Evolutionary conservation across 2,888 invertebrate species (phyloP), one percentile per base, ranked within the genome.

Genomic region (Lithophane socia): DNA sequence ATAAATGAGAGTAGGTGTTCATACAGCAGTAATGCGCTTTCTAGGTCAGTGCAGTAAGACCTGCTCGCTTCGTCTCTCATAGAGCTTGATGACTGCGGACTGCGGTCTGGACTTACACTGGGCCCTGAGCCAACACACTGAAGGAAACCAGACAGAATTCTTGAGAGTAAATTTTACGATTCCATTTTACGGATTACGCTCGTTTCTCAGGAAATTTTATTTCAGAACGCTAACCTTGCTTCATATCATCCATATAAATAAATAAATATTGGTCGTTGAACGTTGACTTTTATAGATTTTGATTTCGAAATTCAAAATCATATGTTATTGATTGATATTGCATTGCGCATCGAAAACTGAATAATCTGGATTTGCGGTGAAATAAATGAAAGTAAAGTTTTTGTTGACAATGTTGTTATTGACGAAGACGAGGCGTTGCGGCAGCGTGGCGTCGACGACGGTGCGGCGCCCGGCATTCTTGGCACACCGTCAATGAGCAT

Each of bases 1-100:
- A 37, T 37, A 37, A 37, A 63, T 79, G 80, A 82, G 86, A 88
- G 85, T 88, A 79, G 76, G 75, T 87, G 88, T 84, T 84, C 83
- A 77, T 87, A 83, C 87, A 88, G 83, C 86, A 87, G 84, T 89
- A 88, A 91, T 90, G 90, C 83, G 87, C 83, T 94, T 92, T 94
- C 89, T 93, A 91, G 93, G 92, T 89, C 92, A 92, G 88, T 91
- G 92, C 92, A 91, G 90, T 91, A 85, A 86, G 89, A 92, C 90
- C 79, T 90, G 87, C 88, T 87, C 89, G 87, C 87, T 86, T 89
- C 80, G 86, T 79, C 54, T 82, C 68, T 88, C 90, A 92, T 93
- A 92, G 90, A 90, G 87, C 83, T 88, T 79, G 86, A 90, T 91
- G 91, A 87, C 89, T 91, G 90, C 89, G 87, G 87, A 89, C 86